A percentile compares a stretch with the other conserved stretches of the same genome.
Conservation (phyloP, 2,797 vertebrate species). For the Rhyacichthys aspro region DNA sequence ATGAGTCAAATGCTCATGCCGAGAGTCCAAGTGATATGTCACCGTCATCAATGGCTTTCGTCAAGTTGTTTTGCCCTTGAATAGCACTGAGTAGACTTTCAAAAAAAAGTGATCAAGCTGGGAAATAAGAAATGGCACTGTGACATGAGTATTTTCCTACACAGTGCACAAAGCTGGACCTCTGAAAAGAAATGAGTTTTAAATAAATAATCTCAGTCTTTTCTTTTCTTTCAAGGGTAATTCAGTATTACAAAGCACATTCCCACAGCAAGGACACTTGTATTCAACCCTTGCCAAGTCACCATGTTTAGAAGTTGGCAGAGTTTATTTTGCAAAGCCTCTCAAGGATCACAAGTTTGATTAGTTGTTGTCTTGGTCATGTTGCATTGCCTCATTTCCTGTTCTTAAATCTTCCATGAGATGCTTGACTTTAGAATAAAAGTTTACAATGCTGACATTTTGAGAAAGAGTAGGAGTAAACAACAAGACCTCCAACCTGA, state of each 20-base stretch:
- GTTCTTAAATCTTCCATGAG: conserved; percentile 38
- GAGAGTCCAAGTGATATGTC: conserved; percentile 40
- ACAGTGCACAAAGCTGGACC: not conserved
- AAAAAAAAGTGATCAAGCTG: too few species aligned
- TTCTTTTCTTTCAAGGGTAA: conserved; percentile 43
- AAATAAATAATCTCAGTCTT: conserved; percentile 1
- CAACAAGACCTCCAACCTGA: too few species aligned
- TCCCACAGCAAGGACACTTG: conserved; percentile 20
- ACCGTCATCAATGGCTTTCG: conserved; percentile 55
- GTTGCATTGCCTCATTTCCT: conserved; percentile 48
- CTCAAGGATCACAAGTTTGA: conserved; percentile 51
- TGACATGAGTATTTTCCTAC: not conserved
- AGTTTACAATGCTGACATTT: conserved; percentile 17
- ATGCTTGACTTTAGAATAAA: conserved; percentile 30
- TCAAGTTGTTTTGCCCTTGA: conserved; percentile 49
- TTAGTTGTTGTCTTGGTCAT: conserved; percentile 53
- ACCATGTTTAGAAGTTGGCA: conserved; percentile 22
- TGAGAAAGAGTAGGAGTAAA: not conserved
- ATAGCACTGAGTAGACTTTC: conserved; percentile 21
- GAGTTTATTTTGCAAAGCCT: conserved; percentile 54
- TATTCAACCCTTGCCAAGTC: conserved; percentile 31
- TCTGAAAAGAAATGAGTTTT: not conserved
- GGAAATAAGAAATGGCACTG: too few species aligned
- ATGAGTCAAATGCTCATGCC: conserved; percentile 64
- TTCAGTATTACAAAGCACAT: conserved; percentile 40